Evolutionary conservation across 2,888 invertebrate species (phyloP), one percentile per base, ranked within the genome.

Genomic region (Tenthredo livida): DNA sequence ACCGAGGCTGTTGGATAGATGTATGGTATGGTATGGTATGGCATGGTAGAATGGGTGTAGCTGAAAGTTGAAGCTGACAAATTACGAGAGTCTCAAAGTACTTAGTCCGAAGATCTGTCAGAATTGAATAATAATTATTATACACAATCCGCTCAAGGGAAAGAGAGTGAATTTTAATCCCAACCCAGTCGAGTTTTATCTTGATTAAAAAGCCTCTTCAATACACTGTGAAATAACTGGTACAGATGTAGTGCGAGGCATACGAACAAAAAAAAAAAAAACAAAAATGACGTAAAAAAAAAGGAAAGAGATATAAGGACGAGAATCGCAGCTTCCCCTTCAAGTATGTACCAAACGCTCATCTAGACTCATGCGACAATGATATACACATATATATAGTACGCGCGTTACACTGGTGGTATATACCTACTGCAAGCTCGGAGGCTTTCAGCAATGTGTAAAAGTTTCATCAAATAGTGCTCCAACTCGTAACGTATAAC

Each of bases 181-280:
- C 29, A 17, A 33, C 17, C 1, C 29, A 33, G 50, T 40, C 0
- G 40, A 21, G 25, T 54, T 77, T 77, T 40, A 77, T 50, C 77
- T 54, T 77, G 77, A 77, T 77, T 77, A 77, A 77, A 77, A 77
- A 77, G 17, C 50, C 25, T 21, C n/a, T 77, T 77, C 77, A 77
- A 77, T 77, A 77, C 29, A 6, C 21, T 1, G 65, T 17, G 70
- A n/a, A 10, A 17, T 15, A 21, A 61, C 61, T 12, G 25, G 17
- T n/a, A 15, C 37, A 2, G 17, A 4, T 67, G 25, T 67, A 6
- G 15, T 2, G 67, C 25, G 29, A 67, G 21, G 67, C 25, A 29
- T 2, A 25, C 5, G 17, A 54, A 54, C 29, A n/a, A 17, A n/a
- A 50, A 50, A n/a, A 1, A 50, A 50, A 50, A 50, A 50, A 17